phyloP scores from a whole-genome alignment of 2,888 invertebrate genomes.

The Pachymerium ferrugineum region DNA sequence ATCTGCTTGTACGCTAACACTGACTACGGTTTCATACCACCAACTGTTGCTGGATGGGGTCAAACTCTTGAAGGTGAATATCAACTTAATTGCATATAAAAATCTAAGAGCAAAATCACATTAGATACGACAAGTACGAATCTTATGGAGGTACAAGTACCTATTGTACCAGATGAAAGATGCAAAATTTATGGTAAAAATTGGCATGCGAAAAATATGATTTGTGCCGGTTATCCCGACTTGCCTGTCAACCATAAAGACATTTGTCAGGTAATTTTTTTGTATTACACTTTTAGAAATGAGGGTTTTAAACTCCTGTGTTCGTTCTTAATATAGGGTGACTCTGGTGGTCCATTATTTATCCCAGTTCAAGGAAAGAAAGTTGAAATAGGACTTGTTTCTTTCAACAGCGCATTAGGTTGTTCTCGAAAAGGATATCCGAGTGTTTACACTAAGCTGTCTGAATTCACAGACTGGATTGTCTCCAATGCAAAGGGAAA shows the following conservation, averaged over 20 bases:
- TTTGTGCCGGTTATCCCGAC: slow-evolving; percentile 2
- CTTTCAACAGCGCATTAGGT: not conserved
- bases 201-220: not conserved
- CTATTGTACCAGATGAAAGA: not conserved
- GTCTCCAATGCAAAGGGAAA: not conserved
- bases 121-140: not conserved
- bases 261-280: not conserved
- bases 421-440: not conserved
- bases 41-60: not conserved
- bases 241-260: not conserved
- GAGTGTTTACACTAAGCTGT: not conserved
- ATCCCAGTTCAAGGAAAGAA: not conserved
- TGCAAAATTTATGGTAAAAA: not conserved
- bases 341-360: slow-evolving; percentile 22
- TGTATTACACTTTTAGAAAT: not conserved
- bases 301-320: not conserved
- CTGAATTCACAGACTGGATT: not conserved
- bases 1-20: not conserved
- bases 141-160: not conserved
- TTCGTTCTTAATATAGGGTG: not conserved
- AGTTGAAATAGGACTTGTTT: slow-evolving; percentile 1
- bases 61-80: not conserved
- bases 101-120: not conserved
- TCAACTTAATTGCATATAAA: not conserved
- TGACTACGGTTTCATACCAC: not conserved